Evolutionary conservation across 1,140 invertebrate species (phyloP).

Genomic region (Heliconius eleuchia): DNA sequence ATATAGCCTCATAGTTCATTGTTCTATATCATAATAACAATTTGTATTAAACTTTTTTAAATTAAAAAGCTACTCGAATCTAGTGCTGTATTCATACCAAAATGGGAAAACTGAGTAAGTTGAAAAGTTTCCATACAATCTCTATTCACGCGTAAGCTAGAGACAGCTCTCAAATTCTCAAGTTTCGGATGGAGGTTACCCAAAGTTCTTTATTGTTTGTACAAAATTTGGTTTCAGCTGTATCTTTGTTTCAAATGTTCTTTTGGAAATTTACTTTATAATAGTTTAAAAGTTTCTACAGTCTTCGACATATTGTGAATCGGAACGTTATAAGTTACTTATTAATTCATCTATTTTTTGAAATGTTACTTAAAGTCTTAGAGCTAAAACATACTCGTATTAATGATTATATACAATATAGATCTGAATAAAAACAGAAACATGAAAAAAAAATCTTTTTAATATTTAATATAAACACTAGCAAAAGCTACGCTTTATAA

Average conservation of each 20-base stretch:
- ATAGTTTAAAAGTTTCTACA: background rate
- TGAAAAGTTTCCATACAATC: constrained; percentile 11
- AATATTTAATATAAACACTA: too few species aligned
- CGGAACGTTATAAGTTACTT: background rate
- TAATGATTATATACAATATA: background rate
- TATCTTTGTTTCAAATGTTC: constrained; percentile 25
- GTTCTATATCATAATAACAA: background rate
- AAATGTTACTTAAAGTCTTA: background rate
- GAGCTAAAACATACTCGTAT: background rate
- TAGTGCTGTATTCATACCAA: background rate
- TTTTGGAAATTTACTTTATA: constrained; percentile 18
- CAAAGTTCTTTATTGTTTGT: constrained; percentile 20
- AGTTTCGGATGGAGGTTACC: constrained; percentile 16
- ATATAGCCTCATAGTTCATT: background rate
- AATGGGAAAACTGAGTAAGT: constrained; percentile 1
- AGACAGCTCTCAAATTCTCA: constrained; percentile 4
- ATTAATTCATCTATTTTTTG: background rate
- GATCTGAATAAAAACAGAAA: too few species aligned
- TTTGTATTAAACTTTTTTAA: background rate
- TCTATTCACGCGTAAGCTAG: constrained; percentile 13
- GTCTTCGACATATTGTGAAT: background rate
- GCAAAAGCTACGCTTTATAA: too few species aligned
- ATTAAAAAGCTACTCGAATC: background rate
- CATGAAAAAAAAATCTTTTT: too few species aligned
- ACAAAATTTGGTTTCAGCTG: constrained; percentile 15